Conservation (phyloP, 2,113 vertebrate species). For the Epinephelus moara region DNA sequence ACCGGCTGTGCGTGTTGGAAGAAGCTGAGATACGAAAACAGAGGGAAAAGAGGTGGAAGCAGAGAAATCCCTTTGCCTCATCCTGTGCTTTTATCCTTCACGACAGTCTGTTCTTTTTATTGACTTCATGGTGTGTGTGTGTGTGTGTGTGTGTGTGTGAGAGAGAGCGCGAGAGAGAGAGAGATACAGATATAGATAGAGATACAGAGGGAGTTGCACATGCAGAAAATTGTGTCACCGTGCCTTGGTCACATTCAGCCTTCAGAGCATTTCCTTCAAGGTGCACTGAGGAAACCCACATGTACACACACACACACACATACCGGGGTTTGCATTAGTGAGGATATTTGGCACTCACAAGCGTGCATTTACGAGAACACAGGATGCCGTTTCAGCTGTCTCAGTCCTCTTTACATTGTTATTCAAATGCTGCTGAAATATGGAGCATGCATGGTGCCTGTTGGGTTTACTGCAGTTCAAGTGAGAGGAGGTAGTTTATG, state of each 20-base stretch:
- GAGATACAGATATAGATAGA: not conserved
- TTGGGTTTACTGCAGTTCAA: not conserved
- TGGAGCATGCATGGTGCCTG: not conserved
- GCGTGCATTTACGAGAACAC: slow-evolving; percentile 30
- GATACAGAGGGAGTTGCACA: not conserved
- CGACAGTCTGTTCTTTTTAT: slow-evolving; percentile 2
- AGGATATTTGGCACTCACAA: not conserved
- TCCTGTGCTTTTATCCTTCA: slow-evolving; percentile 26
- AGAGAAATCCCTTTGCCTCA: slow-evolving; percentile 13
- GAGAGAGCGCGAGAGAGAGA: too few species aligned
- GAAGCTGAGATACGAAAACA: not conserved
- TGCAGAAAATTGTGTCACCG: not conserved
- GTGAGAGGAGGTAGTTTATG: not conserved
- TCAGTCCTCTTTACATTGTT: not conserved
- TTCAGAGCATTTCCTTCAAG: slow-evolving; percentile 23
- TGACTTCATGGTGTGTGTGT: slow-evolving; percentile 8
- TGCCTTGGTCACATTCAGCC: not conserved
- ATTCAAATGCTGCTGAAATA: slow-evolving; percentile 4
- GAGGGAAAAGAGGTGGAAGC: slow-evolving; percentile 16
- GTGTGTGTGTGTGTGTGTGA: slow-evolving; percentile 1
- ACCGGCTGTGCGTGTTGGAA: slow-evolving; percentile 11
- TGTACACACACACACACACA: not conserved
- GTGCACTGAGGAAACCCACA: not conserved
- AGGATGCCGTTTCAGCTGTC: slow-evolving; percentile 24
- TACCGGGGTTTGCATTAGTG: not conserved